Conservation (phyloP, 2,888 invertebrate species). For the Gibbula magus region DNA sequence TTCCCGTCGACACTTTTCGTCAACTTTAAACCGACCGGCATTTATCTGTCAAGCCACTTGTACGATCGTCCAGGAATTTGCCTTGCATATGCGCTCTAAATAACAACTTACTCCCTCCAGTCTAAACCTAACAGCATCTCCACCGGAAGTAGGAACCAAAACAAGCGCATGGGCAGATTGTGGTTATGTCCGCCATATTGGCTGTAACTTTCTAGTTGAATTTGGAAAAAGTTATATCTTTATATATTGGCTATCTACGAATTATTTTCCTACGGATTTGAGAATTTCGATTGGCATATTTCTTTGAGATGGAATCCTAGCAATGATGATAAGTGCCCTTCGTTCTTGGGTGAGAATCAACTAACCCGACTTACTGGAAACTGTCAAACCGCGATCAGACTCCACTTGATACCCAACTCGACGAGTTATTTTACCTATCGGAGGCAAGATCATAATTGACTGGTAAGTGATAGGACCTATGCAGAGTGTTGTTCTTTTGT, state of each 20-base stretch:
- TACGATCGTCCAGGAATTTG: neutral
- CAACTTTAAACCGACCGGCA: neutral
- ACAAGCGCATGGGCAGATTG: conserved; percentile 55
- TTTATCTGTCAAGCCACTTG: neutral
- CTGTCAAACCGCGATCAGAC: conserved; percentile 7
- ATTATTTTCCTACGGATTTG: neutral
- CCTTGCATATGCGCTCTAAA: neutral
- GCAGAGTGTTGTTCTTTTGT: neutral
- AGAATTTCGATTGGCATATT: neutral
- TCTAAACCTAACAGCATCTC: conserved; percentile 2
- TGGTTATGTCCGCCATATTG: conserved; percentile 52
- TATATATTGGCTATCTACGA: neutral
- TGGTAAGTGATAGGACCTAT: conserved; percentile 5
- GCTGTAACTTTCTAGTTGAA: conserved; percentile 27
- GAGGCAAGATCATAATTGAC: neutral
- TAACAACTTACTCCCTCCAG: neutral
- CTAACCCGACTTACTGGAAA: neutral
- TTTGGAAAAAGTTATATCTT: conserved; percentile 27
- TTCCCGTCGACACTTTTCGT: neutral
- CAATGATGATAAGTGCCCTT: neutral
- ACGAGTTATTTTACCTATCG: neutral
- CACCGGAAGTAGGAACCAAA: conserved; percentile 36
- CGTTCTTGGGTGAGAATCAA: neutral
- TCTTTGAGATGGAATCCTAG: conserved; percentile 1
- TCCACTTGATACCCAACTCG: neutral